phyloP scores from a whole-genome alignment of 2,888 invertebrate genomes.

The Ochropleura leucogaster region DNA sequence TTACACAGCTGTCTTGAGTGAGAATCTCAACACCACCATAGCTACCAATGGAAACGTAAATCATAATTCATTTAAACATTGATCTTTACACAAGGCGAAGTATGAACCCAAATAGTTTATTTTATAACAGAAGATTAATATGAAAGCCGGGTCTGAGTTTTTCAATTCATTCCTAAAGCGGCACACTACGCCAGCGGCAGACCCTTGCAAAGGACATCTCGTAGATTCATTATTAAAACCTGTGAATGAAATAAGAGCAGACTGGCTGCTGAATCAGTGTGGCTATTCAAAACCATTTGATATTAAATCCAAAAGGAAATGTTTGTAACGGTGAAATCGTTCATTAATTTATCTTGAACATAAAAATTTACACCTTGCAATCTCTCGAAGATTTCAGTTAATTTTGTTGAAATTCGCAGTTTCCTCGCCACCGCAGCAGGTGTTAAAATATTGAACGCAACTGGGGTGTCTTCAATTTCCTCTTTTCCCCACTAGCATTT shows the following conservation, averaged over 20 bases:
- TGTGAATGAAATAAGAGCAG: slow-evolving; percentile 54
- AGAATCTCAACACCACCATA: slow-evolving; percentile 17
- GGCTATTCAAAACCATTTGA: slow-evolving; percentile 66
- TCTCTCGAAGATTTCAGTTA: slow-evolving; percentile 76
- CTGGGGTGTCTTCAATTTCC: slow-evolving; percentile 77
- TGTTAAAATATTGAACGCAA: slow-evolving; percentile 79
- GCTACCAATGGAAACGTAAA: slow-evolving; percentile 2
- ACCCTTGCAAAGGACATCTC: slow-evolving; percentile 48
- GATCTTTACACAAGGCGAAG: not conserved
- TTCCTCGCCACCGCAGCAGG: slow-evolving; percentile 72
- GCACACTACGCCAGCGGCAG: slow-evolving; percentile 36
- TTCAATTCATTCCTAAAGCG: slow-evolving; percentile 47
- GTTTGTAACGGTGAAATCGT: slow-evolving; percentile 72
- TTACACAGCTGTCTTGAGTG: slow-evolving; percentile 42
- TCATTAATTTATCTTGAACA: slow-evolving; percentile 76
- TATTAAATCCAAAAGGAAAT: slow-evolving; percentile 71
- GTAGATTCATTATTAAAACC: slow-evolving; percentile 61
- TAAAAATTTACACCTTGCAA: slow-evolving; percentile 74
- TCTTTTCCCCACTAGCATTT: slow-evolving; percentile 73
- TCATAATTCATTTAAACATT: slow-evolving; percentile 19
- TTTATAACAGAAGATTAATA: slow-evolving; percentile 51
- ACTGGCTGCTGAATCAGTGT: slow-evolving; percentile 55
- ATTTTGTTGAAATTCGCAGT: slow-evolving; percentile 76
- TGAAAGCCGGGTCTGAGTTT: slow-evolving; percentile 30
- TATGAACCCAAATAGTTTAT: slow-evolving; percentile 24